phyloP scores from a whole-genome alignment of 2,888 invertebrate genomes.

The Mechanitis mazaeus region DNA sequence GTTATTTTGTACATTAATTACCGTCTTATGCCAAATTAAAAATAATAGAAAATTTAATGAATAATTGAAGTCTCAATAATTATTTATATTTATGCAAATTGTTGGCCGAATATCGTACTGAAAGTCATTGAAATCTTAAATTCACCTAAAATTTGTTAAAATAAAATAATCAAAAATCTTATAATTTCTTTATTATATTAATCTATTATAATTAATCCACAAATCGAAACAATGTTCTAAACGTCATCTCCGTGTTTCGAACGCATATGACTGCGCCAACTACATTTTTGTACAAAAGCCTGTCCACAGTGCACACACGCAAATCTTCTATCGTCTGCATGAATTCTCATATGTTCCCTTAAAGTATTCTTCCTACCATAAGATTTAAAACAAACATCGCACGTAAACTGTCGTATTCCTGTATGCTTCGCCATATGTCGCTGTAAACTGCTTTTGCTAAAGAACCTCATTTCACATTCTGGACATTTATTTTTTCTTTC shows the following conservation, averaged over 20 bases:
- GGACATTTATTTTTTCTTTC: constrained; percentile 57
- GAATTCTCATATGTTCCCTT: constrained; percentile 50
- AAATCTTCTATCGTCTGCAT: constrained; percentile 42
- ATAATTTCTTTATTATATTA: no score
- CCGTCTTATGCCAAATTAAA: no score
- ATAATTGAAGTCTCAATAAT: no score
- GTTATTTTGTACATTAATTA: no score
- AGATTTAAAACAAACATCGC: constrained; percentile 50
- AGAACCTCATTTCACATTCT: constrained; percentile 60
- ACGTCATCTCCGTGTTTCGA: constrained; percentile 38
- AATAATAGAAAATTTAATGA: no score
- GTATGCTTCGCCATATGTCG: constrained; percentile 53
- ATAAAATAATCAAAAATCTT: no score
- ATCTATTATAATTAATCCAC: not conserved
- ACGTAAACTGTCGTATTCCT: constrained; percentile 44
- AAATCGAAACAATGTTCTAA: constrained; percentile 10
- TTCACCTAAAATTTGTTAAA: no score
- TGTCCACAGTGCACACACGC: constrained; percentile 42
- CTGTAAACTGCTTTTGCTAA: constrained; percentile 37
- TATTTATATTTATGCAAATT: no score
- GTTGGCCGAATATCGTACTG: no score
- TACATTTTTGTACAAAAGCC: constrained; percentile 48
- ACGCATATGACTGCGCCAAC: constrained; percentile 58
- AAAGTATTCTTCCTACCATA: constrained; percentile 47
- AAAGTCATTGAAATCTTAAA: no score